Evolutionary conservation across 1,140 invertebrate species (phyloP), one percentile per base, ranked within the genome.

Genomic region (Eciton burchellii): DNA sequence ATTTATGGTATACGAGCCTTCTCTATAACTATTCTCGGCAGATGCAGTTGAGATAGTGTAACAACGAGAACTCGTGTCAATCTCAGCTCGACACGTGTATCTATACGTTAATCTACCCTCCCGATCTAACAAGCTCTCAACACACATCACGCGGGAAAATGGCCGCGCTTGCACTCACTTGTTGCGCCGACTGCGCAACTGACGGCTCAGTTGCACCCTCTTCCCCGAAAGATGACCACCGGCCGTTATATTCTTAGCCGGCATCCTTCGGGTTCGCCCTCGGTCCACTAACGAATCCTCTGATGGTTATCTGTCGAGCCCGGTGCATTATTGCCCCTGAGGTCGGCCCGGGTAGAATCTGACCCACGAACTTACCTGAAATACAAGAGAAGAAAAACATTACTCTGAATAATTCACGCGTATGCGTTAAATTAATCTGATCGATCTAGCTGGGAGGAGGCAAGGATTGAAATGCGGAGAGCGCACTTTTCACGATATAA

Each of bases 351-450:
- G 82, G 35, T 56, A 49, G 52, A 41, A 82, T 35, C 54, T 65
- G 47, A 66, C 24, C 71, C 66, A 89, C 82, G 84, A 90, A 90
- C 91, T 92, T 88, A 92, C 91, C 91, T 92, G 91, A 77, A 92
- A 92, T 87, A 90, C 87, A 88, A 87, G 83, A 86, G 65, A 81
- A 73, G 9, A 49, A 60, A 68, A 57, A 65, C n/a, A 68, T 62
- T 73, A 62, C 47, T 86, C 81, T 63, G 63, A 83, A 85, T 84
- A 81, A 87, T 90, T 54, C 84, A 82, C 73, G 57, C 63, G 59
- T 73, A 77, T 83, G 72, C 81, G 85, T 71, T 83, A 63, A 85
- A 71, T 85, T 89, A 90, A 91, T 89, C 89, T 89, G 90, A 90
- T 90, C 91, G 86, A 85, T 92, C n/a, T 90, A 87, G 89, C 91